These are phyloP conservation scores for Pseudococcus longispinus DNA, from an alignment of 2,888 invertebrate species.

Conservation along the genomic window DNA sequence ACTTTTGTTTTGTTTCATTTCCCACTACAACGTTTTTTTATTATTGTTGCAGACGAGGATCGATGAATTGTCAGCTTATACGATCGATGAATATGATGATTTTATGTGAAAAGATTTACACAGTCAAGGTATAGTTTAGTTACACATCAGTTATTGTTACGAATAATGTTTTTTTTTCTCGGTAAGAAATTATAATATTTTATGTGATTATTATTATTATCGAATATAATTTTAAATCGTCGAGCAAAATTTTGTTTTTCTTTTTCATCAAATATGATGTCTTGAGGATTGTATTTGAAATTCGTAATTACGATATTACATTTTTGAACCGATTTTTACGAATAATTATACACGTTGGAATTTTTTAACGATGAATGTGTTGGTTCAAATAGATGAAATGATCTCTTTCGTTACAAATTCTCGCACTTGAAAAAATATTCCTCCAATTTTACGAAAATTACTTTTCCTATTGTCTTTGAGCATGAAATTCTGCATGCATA, in stretches of 20 bases:
- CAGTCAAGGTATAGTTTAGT: constrained; percentile 4
- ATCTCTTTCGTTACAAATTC: too few relatives aligned
- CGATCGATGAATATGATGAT: constrained; percentile 60
- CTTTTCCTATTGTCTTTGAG: too few relatives aligned
- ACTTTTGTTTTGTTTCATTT: background rate
- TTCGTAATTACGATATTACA: too few relatives aligned
- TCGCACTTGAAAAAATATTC: too few relatives aligned
- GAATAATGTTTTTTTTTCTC: background rate
- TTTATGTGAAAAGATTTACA: constrained; percentile 59
- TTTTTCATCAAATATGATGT: too few relatives aligned
- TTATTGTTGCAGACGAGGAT: constrained; percentile 55
- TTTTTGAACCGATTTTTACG: too few relatives aligned
- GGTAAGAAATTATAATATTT: background rate
- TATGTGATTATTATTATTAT: constrained; percentile 28
- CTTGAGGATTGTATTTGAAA: too few relatives aligned
- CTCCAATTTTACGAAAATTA: too few relatives aligned
- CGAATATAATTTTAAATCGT: background rate
- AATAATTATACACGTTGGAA: too few relatives aligned
- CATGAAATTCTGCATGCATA: too few relatives aligned
- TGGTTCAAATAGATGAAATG: too few relatives aligned
- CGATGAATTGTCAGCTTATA: constrained; percentile 60
- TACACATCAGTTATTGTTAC: constrained; percentile 20
- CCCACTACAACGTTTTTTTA: constrained; percentile 43
- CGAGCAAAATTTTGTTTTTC: background rate
- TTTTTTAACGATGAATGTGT: too few relatives aligned